phyloP scores from a whole-genome alignment of 2,113 vertebrate species.

The Tricholaema leucomelas region DNA sequence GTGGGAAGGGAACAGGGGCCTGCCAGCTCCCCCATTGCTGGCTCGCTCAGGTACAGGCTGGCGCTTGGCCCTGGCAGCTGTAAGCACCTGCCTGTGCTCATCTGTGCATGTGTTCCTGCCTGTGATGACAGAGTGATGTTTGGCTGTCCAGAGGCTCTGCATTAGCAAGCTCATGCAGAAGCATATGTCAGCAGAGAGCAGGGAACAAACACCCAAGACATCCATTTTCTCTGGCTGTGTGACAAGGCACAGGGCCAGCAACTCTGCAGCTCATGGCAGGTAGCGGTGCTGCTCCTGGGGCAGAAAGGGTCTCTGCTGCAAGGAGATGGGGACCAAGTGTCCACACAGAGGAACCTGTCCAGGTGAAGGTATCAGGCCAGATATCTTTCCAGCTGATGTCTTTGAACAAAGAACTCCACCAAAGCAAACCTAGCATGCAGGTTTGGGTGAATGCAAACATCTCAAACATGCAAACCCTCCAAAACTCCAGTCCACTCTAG shows the following conservation, averaged over 20 bases:
- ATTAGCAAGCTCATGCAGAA: not conserved
- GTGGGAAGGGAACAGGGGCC: not conserved
- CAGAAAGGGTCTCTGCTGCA: accelerated
- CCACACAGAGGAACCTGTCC: not conserved
- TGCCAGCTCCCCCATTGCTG: not conserved
- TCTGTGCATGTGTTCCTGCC: not conserved
- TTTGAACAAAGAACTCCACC: not conserved
- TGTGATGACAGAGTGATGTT: not conserved
- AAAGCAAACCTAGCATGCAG: not conserved
- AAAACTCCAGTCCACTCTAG: not conserved
- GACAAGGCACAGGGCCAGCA: accelerated
- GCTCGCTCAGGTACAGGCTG: not conserved
- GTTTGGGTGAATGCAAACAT: not conserved
- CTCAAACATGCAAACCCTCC: not conserved
- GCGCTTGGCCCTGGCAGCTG: not conserved
- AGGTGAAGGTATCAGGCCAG: not conserved
- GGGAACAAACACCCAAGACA: not conserved
- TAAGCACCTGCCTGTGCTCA: not conserved
- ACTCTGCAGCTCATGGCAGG: accelerated
- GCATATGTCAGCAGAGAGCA: not conserved
- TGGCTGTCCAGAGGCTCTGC: not conserved
- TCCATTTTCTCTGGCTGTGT: not conserved
- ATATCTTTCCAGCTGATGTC: not conserved
- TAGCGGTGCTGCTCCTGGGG: not conserved
- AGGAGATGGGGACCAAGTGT: not conserved